Evolutionary conservation across 2,888 invertebrate species (phyloP), one percentile per base, ranked within the genome.

Genomic region (Neoitamus cyanurus): DNA sequence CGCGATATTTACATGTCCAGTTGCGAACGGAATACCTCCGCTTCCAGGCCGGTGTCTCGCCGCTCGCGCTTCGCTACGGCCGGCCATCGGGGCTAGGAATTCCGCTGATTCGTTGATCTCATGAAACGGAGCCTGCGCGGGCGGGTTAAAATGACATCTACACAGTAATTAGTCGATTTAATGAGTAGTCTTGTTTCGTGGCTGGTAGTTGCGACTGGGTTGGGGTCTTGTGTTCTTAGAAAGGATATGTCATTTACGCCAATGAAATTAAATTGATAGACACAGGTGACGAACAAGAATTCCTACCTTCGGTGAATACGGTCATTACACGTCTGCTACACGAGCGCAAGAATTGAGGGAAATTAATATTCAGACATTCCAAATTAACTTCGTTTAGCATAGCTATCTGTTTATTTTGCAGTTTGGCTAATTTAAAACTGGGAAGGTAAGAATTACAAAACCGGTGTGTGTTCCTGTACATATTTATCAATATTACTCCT

Each of bases 81-180:
- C 36, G 46, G 11, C 69, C 69, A 28, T 46, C 42, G 42, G 5
- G 69, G 31, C 36, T 82, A 69, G 82, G 48, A 82, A 82, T 82
- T 69, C 82, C 82, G 30, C 20, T 11, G 82, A 82, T 69, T 82
- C 69, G 25, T 69, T 69, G 82, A 36, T 82, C 69, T 82, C 82
- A 69, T 6, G 82, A 25, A 82, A 69, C 28, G 68, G 69, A 83
- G 73, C 48, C 34, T 83, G 83, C 72, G 83, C 83, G 73, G 83
- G 83, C 83, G 83, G 83, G 46, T 75, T 83, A 73, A 83, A 83
- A 83, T 83, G 83, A 83, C 83, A 83, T 83, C 72, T 83, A 83
- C 83, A 83, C 73, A 83, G 83, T 83, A 83, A 83, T 83, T 83
- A 83, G 83, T 75, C 73, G 83, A 73, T 58, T 73, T 83, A 75